Evolutionary conservation across 2,113 vertebrate genomes (phyloP), one percentile per base, ranked within the genome.

Genomic region (Eclectus roratus): DNA sequence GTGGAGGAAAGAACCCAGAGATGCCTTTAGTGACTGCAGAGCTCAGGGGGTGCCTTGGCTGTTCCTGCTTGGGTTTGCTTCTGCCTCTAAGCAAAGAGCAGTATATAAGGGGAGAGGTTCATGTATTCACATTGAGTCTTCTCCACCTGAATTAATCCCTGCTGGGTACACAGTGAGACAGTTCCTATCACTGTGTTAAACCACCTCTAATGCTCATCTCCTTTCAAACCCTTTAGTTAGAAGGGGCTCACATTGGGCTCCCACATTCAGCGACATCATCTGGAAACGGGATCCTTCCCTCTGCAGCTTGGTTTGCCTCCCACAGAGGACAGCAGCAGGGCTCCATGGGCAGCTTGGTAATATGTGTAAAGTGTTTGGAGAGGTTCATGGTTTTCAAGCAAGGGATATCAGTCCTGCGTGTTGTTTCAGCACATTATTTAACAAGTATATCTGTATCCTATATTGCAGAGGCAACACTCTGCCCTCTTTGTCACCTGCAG

Each of bases 281-380:
- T 77, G 66, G 85, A 58, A 89, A 31, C 0, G 4, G 53, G 90
- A 46, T 69, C 47, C 58, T 29, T 53, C 63, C 37, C 55, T 53
- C 55, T 52, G 63, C 13, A 11, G 37, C 50, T 53, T 3, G 1
- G 52, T 66, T 87, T 82, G 81, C 73, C 44, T 86, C 66, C 53
- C 8, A 2, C 58, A 11, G 35, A 29, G 31, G n/a, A 52, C 17
- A 81, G 37, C 71, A 82, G 85, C 37, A 3, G 31, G 12, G 78
- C 61, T 87, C 86, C 49, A 16, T 0, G 2, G 44, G 11, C 35
- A 85, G 44, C 70, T 79, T 47, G 29, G n/a, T 76, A 31, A 24
- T 69, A 31, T 0, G 31, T n/a, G 61, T n/a, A 43, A 39, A 82
- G 81, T 1, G 0, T 68, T 58, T 1, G 5, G 63, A 41, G 71